Conservation (phyloP, 2,113 vertebrate genomes). For the Channa maculata region DNA sequence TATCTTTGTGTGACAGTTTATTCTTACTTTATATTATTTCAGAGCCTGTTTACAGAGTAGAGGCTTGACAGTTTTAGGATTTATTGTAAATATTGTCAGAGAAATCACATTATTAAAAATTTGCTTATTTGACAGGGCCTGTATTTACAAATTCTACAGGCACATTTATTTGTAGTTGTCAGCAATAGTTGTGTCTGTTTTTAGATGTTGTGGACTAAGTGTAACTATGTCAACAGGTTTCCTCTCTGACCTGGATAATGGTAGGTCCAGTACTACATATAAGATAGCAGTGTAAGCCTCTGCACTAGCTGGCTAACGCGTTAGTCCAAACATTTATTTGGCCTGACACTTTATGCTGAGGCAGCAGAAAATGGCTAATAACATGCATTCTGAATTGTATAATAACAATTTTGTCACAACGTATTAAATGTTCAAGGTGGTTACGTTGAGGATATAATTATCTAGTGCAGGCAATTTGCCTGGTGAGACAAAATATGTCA, state of each 20-base stretch:
- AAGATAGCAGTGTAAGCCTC: slow-evolving; percentile 65
- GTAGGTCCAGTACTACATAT: slow-evolving; percentile 69
- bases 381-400: slow-evolving; percentile 5
- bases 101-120: no score
- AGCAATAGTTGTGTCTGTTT: slow-evolving; percentile 34
- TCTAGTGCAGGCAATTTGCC: not conserved
- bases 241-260: slow-evolving; percentile 72
- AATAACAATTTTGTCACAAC: slow-evolving; percentile 13
- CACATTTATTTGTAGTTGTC: slow-evolving; percentile 34
- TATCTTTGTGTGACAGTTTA: no score
- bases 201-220: slow-evolving; percentile 60
- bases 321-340: slow-evolving; percentile 50
- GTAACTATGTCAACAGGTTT: slow-evolving; percentile 74
- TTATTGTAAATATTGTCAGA: not conserved
- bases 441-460: not conserved
- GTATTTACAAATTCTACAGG: slow-evolving; percentile 10
- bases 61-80: not conserved
- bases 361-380: slow-evolving; percentile 54
- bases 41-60: no score
- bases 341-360: slow-evolving; percentile 44
- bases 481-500: not conserved
- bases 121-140: not conserved
- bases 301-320: slow-evolving; percentile 41
- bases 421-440: not conserved
- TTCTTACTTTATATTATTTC: no score